phyloP scores from a whole-genome alignment of 2,888 invertebrate species.

The Hydroisotoma schaefferi region DNA sequence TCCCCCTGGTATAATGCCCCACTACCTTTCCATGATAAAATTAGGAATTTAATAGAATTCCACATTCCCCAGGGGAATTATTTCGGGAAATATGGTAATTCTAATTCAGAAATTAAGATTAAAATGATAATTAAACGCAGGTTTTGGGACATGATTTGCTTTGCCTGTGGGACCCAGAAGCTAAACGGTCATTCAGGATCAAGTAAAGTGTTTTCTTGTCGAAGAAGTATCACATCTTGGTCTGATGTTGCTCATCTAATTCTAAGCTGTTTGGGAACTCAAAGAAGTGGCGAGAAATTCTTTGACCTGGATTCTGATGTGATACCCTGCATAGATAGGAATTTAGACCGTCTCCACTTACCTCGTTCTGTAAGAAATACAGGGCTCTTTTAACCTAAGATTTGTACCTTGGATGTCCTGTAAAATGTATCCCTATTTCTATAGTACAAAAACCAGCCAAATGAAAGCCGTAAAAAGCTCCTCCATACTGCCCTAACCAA shows the following conservation, averaged over 20 bases:
- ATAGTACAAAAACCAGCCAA: slow-evolving; percentile 41
- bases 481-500: slow-evolving; percentile 38
- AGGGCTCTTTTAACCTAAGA: background rate
- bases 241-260: slow-evolving; percentile 45
- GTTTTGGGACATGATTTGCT: slow-evolving; percentile 48
- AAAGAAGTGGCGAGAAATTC: slow-evolving; percentile 26
- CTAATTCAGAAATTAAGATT: too few species aligned
- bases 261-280: slow-evolving; percentile 41
- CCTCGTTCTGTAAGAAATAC: slow-evolving; percentile 39
- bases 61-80: too few species aligned
- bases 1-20: too few species aligned
- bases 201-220: slow-evolving; percentile 43
- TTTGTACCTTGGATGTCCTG: background rate
- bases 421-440: background rate
- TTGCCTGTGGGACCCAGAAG: slow-evolving; percentile 47
- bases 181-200: slow-evolving; percentile 30
- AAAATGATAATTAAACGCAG: too few species aligned
- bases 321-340: slow-evolving; percentile 42
- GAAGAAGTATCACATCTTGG: slow-evolving; percentile 44
- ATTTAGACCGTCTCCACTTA: slow-evolving; percentile 39
- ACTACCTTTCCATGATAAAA: too few species aligned
- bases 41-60: too few species aligned
- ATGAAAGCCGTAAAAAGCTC: slow-evolving; percentile 27
- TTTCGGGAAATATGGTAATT: too few species aligned
- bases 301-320: slow-evolving; percentile 44